Base-by-base conservation (phyloP, 2,888 invertebrate genomes). In the Zaprionus obscuricornis region DNA sequence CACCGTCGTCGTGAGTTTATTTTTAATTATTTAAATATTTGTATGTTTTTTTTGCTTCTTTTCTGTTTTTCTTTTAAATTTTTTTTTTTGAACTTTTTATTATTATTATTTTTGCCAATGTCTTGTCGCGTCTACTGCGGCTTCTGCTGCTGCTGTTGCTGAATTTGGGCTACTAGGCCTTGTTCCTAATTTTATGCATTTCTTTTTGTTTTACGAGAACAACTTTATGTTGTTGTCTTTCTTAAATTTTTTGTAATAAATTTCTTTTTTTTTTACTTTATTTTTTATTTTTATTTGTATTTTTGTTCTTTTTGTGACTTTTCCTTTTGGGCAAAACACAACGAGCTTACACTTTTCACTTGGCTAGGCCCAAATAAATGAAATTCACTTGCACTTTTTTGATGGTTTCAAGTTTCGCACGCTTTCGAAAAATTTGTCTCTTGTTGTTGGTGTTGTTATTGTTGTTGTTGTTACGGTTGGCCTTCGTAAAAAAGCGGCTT, bases 111-210 rank as follows among this genome's bases (percentile, higher is more conserved):
- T 67, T 60, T 22, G 60, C 62, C 49, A 67, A 67, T 62, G 68
- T 59, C 72, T 68, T 24, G 70, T 31, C n/a, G n/a, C 29, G 27
- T 42, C 43, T 52, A 24, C 37, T 33, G 27, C 17, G 26, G 24
- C 10, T 40, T 29, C n/a, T n/a, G n/a, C n/a, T n/a, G n/a, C n/a
- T n/a, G n/a, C 62, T 45, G 59, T 54, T 55, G 42, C 16, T 57
- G 75, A 76, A 87, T 83, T 71, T 83, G 84, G 88, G 85, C 76
- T 72, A 85, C 55, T 85, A 76, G 88, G 88, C 87, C 86, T 85
- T 69, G 81, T 65, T 82, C 78, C 70, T 66, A 85, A 86, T 86
- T 83, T 65, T 58, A 58, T 54, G 42, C 52, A 54, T 49, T 51
- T 46, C 24, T 36, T 29, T 49, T 49, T 16, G 20, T 39, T 31